Evolutionary conservation across 1,140 invertebrate genomes (phyloP).

Genomic region (Phymastichus coffea): DNA sequence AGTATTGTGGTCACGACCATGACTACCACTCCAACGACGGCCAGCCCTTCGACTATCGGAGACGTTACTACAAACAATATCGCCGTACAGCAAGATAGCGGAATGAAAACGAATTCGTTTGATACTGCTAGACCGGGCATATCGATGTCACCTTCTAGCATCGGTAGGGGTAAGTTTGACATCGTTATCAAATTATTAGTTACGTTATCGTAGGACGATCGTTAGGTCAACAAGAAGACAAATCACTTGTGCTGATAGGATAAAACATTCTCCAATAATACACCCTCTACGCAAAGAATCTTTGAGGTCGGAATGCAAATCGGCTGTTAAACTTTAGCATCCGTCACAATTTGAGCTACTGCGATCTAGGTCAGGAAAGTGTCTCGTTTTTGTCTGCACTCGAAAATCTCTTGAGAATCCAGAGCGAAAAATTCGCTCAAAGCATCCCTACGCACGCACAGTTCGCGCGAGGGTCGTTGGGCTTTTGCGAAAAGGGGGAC

Average conservation of each 20-base stretch:
- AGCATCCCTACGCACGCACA: conserved; percentile 41
- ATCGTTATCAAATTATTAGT: too few relatives aligned
- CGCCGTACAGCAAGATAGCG: conserved; percentile 47
- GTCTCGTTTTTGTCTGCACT: too few relatives aligned
- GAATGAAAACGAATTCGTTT: conserved; percentile 49
- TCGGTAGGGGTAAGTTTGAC: conserved; percentile 69
- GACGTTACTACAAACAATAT: conserved; percentile 53
- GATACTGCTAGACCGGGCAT: conserved; percentile 51
- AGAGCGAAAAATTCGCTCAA: conserved; percentile 38
- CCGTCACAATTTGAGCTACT: too few relatives aligned
- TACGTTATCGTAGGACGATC: too few relatives aligned
- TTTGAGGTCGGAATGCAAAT: too few relatives aligned
- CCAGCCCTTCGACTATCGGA: conserved; percentile 41
- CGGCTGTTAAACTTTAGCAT: too few relatives aligned
- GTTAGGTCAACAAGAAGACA: too few relatives aligned
- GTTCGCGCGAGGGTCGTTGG: conserved; percentile 35
- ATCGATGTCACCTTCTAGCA: conserved; percentile 71
- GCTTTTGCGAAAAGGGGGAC: conserved; percentile 46
- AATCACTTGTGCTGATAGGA: too few relatives aligned
- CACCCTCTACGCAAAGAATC: too few relatives aligned
- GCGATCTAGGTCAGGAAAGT: too few relatives aligned
- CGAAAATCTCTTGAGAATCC: too few relatives aligned
- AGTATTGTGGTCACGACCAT: conserved; percentile 43
- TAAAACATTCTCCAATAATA: too few relatives aligned
- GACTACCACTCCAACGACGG: conserved; percentile 44